Evolutionary conservation across 2,888 invertebrate species (phyloP).

Genomic region (Mythimna vitellina): DNA sequence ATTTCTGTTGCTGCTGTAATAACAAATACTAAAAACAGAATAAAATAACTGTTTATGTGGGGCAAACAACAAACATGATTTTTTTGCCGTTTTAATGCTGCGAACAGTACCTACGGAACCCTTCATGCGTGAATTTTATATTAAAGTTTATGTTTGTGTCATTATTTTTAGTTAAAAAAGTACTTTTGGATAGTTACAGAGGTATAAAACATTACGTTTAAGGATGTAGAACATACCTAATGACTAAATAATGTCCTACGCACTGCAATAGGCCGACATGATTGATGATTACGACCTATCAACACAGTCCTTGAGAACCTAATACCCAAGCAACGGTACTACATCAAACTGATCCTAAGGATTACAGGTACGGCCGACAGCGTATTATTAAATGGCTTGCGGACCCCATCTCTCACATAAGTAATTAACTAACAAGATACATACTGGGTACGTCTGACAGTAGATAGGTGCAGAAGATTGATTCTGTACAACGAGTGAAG

Average conservation of each 20-base stretch:
- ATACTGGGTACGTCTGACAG: slow-evolving; percentile 10
- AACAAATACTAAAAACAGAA: no score
- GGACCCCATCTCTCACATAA: slow-evolving; percentile 16
- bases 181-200: no score
- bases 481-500: not conserved
- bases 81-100: no score
- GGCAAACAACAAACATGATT: no score
- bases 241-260: not conserved
- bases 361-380: slow-evolving; percentile 34
- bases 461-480: slow-evolving; percentile 1
- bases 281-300: slow-evolving; percentile 16
- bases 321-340: slow-evolving; percentile 18
- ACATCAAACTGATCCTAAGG: slow-evolving; percentile 15
- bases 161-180: no score
- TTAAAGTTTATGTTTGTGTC: no score
- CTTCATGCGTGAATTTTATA: no score
- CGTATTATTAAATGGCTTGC: slow-evolving; percentile 36
- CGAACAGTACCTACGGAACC: no score
- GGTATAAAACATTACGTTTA: no score
- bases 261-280: not conserved
- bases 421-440: slow-evolving; percentile 47
- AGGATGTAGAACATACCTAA: not conserved
- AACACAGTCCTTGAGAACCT: slow-evolving; percentile 2
- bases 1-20: no score
- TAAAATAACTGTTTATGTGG: no score